These are phyloP conservation scores for Ranitomeya variabilis DNA, from an alignment of 2,113 vertebrate genomes.

Conservation along the genomic window DNA sequence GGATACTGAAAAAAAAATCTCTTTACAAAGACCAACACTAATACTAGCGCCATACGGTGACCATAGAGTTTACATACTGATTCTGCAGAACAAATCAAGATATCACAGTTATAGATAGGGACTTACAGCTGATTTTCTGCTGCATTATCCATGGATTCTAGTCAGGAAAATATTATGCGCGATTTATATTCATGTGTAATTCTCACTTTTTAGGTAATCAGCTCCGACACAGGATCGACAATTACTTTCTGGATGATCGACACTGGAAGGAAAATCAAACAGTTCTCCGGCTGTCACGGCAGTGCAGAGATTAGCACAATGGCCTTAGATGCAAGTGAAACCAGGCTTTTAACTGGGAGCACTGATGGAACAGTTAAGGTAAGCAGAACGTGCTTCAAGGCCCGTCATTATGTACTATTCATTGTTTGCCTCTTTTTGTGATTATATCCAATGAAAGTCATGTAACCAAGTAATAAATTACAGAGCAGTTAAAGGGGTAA, in stretches of 20 bases:
- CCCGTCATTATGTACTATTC: neutral
- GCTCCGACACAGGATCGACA: slow-evolving; percentile 74
- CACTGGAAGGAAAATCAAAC: slow-evolving; percentile 83
- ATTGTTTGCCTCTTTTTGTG: neutral
- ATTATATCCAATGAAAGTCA: neutral
- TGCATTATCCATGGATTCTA: neutral
- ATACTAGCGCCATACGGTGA: too few species aligned
- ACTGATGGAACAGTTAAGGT: slow-evolving; percentile 75
- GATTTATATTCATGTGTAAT: neutral
- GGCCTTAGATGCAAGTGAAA: slow-evolving; percentile 73
- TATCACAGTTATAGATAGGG: too few species aligned
- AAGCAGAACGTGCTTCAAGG: neutral
- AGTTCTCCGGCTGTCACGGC: slow-evolving; percentile 81
- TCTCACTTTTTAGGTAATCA: slow-evolving; percentile 73
- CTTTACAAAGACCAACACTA: too few species aligned
- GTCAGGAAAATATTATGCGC: neutral
- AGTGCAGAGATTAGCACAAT: slow-evolving; percentile 77
- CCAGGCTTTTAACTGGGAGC: slow-evolving; percentile 75
- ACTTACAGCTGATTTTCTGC: too few species aligned
- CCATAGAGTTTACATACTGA: too few species aligned
- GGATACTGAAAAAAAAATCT: too few species aligned
- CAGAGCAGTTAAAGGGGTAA: neutral
- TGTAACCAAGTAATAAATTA: neutral
- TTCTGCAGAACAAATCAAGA: too few species aligned
- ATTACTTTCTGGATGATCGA: slow-evolving; percentile 81